phyloP scores from a whole-genome alignment of 2,797 vertebrate genomes.

The Chelidonichthys spinosus region DNA sequence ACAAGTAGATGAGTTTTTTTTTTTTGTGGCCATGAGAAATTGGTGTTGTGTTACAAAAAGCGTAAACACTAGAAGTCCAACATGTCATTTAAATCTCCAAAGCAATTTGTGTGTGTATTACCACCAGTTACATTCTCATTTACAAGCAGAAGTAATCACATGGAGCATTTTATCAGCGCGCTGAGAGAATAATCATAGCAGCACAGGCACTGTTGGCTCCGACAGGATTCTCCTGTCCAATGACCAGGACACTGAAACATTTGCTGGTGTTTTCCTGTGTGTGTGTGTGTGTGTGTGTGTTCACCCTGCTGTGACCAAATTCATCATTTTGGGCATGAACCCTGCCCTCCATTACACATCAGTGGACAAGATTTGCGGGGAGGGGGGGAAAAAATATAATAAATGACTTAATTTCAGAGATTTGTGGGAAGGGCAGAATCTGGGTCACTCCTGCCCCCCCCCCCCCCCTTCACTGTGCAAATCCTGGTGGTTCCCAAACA shows the following conservation, averaged over 20 bases:
- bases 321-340: slow-evolving; percentile 83
- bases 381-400: slow-evolving; percentile 70
- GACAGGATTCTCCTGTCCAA: slow-evolving; percentile 61
- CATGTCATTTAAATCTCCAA: background rate
- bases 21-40: slow-evolving; percentile 5
- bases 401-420: slow-evolving; percentile 85
- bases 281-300: slow-evolving; percentile 24
- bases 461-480: slow-evolving; percentile 27
- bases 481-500: slow-evolving; percentile 59
- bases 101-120: slow-evolving; percentile 11
- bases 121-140: slow-evolving; percentile 22
- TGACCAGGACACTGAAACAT: slow-evolving; percentile 64
- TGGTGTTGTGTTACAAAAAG: background rate
- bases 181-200: slow-evolving; percentile 55
- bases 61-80: background rate
- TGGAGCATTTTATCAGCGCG: slow-evolving; percentile 52
- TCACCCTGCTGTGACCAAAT: slow-evolving; percentile 81
- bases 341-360: slow-evolving; percentile 84
- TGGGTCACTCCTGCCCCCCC: slow-evolving; percentile 75
- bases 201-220: slow-evolving; percentile 41
- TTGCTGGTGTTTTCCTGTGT: slow-evolving; percentile 56
- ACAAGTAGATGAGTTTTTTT: background rate
- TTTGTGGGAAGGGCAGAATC: slow-evolving; percentile 76
- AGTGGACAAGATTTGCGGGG: slow-evolving; percentile 83
- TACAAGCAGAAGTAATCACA: slow-evolving; percentile 38